Percentiles rank a stretch among this genome's conserved stretches.
Conservation (phyloP, 2,888 invertebrate genomes). For the Tinea semifulvella region DNA sequence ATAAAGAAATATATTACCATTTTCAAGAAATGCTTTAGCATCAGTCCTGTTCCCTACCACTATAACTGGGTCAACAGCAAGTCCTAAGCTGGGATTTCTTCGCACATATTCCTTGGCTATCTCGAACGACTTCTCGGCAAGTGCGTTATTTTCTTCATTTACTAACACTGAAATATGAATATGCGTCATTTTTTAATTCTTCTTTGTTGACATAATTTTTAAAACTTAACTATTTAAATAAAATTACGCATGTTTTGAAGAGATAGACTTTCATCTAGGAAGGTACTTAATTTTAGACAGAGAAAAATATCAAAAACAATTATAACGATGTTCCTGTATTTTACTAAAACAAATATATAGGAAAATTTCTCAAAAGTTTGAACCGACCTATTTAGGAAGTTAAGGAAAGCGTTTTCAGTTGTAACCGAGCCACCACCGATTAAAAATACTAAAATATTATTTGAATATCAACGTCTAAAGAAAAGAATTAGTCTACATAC, state of each 20-base stretch:
- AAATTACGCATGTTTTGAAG: no score
- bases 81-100: constrained; percentile 72
- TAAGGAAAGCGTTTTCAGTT: no score
- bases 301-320: neutral
- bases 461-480: neutral
- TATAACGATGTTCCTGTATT: neutral
- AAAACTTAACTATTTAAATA: no score
- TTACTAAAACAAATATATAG: no score
- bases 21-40: constrained; percentile 74
- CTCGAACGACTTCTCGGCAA: constrained; percentile 76
- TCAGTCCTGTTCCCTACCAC: constrained; percentile 78
- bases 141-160: constrained; percentile 77
- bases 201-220: no score
- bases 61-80: constrained; percentile 69
- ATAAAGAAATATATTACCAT: constrained; percentile 54
- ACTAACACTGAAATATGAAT: constrained; percentile 69
- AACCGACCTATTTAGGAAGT: no score
- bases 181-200: no score
- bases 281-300: neutral
- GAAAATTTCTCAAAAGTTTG: no score
- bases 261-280: no score
- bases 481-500: neutral
- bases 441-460: neutral
- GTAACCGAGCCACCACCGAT: no score
- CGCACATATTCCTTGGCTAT: constrained; percentile 76